These are phyloP conservation scores for Sinosuthora webbiana DNA, from an alignment of 2,113 vertebrate genomes.

Conservation along the genomic window DNA sequence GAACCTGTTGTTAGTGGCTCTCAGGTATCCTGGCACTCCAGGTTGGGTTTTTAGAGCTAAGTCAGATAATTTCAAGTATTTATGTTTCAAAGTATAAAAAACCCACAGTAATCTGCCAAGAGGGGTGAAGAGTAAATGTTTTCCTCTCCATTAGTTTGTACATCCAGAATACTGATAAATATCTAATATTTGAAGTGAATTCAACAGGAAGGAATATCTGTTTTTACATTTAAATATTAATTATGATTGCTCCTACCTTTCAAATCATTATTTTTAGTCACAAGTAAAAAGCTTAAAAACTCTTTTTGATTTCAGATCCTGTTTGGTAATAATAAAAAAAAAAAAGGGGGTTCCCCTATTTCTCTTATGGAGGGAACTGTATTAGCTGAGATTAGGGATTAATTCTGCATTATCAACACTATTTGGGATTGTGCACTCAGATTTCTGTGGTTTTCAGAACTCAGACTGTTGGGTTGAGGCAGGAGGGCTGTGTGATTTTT, in stretches of 20 bases:
- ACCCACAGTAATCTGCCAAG: neutral
- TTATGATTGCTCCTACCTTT: neutral
- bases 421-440: neutral
- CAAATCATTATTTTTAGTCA: neutral
- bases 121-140: neutral
- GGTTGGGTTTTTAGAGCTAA: neutral
- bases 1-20: neutral
- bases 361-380: neutral
- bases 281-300: neutral
- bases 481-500: neutral
- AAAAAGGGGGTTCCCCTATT: neutral
- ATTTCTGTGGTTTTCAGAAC: neutral
- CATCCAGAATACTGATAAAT: neutral
- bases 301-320: neutral
- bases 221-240: neutral
- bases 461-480: neutral
- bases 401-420: neutral
- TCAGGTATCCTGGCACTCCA: neutral
- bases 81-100: neutral
- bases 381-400: neutral
- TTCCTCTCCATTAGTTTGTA: neutral
- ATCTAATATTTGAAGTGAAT: neutral
- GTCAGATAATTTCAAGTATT: neutral
- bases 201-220: neutral
- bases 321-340: neutral